Evolutionary conservation across 1,140 invertebrate species (phyloP), one percentile per base, ranked within the genome.

Genomic region (Polypedilum vanderplanki): DNA sequence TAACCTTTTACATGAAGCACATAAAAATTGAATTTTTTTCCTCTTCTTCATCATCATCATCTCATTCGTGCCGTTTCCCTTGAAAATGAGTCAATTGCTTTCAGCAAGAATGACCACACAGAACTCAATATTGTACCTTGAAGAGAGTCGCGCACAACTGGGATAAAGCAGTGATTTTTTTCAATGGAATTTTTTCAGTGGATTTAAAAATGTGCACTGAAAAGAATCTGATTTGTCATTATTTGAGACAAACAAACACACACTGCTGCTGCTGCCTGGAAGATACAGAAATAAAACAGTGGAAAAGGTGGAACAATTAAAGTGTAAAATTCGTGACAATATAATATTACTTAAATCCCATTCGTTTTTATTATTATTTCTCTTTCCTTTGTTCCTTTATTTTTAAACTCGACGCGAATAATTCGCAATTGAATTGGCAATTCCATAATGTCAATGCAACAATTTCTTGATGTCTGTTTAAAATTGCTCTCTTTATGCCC

Each of bases 321-420:
- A 70, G 65, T 70, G 65, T 70, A 70, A 70, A 70, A 70, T 70
- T 70, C 65, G 65, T 70, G 65, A 70, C 65, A 70, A 70, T 70
- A 70, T 70, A 70, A 70, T 70, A 70, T 70, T 70, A 70, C 20
- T 70, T 70, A 70, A 70, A 70, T 20, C 4, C 20, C 17, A 67
- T 67, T 17, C 65, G 8, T 17, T 7, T 57, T 57, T 57, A 12
- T 57, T 12, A 12, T 12, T 12, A 57, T 57, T 15, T 17, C 8
- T 57, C 8, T 57, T 15, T 57, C 10, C n/a, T 57, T 12, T 57
- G 46, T 57, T 57, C 46, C 12, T 57, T 57, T 12, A n/a, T n/a
- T n/a, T n/a, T n/a, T n/a, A n/a, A n/a, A n/a, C n/a, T 57, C 46
- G 46, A 57, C n/a, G 46, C 7, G 10, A 57, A 57, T 15, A 46